Evolutionary conservation across 1,140 invertebrate species (phyloP).

Genomic region (Camponotus pennsylvanicus): DNA sequence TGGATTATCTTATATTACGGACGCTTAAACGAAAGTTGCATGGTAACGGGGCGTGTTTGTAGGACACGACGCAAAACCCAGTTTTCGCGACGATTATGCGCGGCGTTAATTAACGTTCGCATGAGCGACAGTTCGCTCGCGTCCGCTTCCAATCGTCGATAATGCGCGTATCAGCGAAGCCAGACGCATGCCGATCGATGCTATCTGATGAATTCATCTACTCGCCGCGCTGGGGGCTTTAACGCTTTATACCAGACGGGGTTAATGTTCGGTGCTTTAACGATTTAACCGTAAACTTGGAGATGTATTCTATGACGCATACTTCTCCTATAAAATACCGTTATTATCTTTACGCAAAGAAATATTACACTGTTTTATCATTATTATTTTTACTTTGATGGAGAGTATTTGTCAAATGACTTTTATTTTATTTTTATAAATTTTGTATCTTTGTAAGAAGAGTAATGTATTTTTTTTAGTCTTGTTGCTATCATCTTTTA

Average conservation of each 20-base stretch:
- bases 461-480: neutral
- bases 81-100: constrained; percentile 47
- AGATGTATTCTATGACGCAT: neutral
- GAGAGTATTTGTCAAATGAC: neutral
- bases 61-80: constrained; percentile 35
- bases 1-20: constrained; percentile 63
- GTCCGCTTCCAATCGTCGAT: constrained; percentile 45
- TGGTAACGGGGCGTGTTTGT: constrained; percentile 31
- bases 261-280: constrained; percentile 48
- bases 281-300: constrained; percentile 34
- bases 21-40: constrained; percentile 33
- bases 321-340: neutral
- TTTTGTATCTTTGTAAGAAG: neutral
- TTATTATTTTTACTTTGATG: neutral
- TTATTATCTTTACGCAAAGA: neutral
- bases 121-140: constrained; percentile 30
- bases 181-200: constrained; percentile 63
- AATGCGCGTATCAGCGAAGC: constrained; percentile 39
- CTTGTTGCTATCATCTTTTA: too few species aligned
- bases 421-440: neutral
- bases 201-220: constrained; percentile 50
- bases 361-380: neutral
- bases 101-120: constrained; percentile 44
- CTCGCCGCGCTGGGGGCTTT: constrained; percentile 5
- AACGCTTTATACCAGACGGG: constrained; percentile 46